Conservation (phyloP, 37 sponge, comb jelly and placozoan species). For the Ianthella basta region DNA sequence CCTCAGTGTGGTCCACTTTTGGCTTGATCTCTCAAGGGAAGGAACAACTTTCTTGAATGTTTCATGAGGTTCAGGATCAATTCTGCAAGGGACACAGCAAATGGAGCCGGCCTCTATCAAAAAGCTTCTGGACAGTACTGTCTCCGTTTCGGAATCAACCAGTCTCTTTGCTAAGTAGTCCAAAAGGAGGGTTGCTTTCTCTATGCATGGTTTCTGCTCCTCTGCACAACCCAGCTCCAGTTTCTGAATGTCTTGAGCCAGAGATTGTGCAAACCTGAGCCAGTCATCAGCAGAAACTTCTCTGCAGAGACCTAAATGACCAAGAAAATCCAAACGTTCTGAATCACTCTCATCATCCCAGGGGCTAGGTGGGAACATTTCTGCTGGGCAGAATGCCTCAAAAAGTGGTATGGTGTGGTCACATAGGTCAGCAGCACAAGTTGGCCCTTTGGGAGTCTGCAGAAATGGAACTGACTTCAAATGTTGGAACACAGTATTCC, state of each 20-base stretch:
- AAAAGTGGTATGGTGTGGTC: conserved; percentile 43
- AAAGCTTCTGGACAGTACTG: not conserved
- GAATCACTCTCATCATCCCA: conserved; percentile 6
- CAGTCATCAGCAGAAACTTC: not conserved
- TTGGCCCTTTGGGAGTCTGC: not conserved
- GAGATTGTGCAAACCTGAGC: conserved; percentile 3
- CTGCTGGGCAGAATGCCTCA: not conserved
- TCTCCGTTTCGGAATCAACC: too few relatives aligned
- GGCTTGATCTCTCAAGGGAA: not conserved
- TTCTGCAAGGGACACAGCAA: not conserved
- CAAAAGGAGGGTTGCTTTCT: not conserved
- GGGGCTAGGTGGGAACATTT: conserved; percentile 16
- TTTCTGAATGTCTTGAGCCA: not conserved
- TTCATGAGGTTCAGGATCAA: not conserved
- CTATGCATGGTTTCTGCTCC: too few relatives aligned
- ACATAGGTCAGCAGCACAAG: conserved; percentile 29
- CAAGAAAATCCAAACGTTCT: conserved; percentile 9
- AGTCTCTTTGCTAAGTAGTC: not conserved
- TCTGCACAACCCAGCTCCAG: not conserved
- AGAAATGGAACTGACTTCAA: conserved; percentile 19
- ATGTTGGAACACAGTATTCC: not conserved
- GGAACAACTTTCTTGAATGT: not conserved
- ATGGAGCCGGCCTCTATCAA: not conserved
- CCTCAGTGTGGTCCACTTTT: not conserved
- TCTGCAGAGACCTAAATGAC: not conserved